Percentiles rank a stretch among this genome's conserved stretches.
Evolutionary conservation across 2,797 vertebrate species (phyloP).

Genomic region (Notolabrus celidotus): DNA sequence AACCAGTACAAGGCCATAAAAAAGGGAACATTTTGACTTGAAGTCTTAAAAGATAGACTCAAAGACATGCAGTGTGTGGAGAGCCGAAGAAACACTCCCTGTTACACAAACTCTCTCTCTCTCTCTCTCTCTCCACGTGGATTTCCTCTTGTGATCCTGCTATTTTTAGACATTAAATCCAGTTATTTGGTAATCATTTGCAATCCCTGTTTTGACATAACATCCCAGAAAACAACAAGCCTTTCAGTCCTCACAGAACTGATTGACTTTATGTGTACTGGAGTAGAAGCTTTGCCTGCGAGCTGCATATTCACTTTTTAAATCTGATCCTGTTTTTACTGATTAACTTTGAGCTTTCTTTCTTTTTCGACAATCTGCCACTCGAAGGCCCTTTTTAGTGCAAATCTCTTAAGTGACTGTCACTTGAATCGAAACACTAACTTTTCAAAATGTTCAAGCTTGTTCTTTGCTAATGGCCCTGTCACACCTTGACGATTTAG

Average conservation of each 20-base stretch:
- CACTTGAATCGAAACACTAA: no score
- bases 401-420: no score
- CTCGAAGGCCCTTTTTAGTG: no score
- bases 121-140: conserved; percentile 13
- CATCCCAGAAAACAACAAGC: conserved; percentile 38
- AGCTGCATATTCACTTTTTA: not conserved
- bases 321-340: no score
- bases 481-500: no score
- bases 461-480: no score
- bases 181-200: conserved; percentile 54
- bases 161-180: conserved; percentile 53
- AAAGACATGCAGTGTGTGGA: not conserved
- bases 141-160: conserved; percentile 46
- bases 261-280: not conserved
- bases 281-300: not conserved
- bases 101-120: conserved; percentile 24
- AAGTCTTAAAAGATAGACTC: not conserved
- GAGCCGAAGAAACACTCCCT: not conserved
- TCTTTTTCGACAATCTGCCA: no score
- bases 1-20: not conserved
- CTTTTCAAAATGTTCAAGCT: no score
- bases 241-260: conserved; percentile 19
- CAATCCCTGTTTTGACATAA: conserved; percentile 51
- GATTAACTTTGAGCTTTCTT: not conserved
- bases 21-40: not conserved